Evolutionary conservation across 2,888 invertebrate genomes (phyloP), one percentile per base, ranked within the genome.

Genomic region (Metalampra italica): DNA sequence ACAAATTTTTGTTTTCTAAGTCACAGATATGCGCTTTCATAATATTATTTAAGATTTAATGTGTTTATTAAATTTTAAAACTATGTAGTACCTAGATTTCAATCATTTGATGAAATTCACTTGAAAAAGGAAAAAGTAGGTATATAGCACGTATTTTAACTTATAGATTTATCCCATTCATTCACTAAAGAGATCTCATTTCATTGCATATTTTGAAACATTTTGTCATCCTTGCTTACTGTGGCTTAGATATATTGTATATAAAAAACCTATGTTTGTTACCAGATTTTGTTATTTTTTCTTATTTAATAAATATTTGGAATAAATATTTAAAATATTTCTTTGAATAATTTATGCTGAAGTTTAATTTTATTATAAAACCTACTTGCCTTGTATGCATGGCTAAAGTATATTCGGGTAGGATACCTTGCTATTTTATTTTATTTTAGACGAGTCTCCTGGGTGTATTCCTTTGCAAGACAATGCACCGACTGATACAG

Each of bases 231-330:
- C 45, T 50, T 52, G 50, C 60, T 53, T 78, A 74, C 75, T 81
- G 86, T 83, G 82, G 82, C 83, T 84, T 85, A 80, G 84, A 73
- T 71, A 75, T 76, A 13, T n/a, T 30, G n/a, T 43, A 29, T 34
- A 34, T 15, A 43, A 13, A 42, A 46, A 14, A 75, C 75, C 76
- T 80, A 82, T 79, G 78, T 84, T 87, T 84, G 85, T 87, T 87
- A 82, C 80, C 81, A 83, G 79, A 79, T 81, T 82, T 85, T 84
- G 83, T 87, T 87, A 81, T 75, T 83, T 82, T 81, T 72, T 76
- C 77, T 75, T 74, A 78, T 79, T 75, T 72, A 76, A 78, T 65
- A 74, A 77, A 78, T 77, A 82, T 77, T 80, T 75, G 64, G 75
- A 82, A 80, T 82, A 82, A 83, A 83, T 78, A 79, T 81, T 81